phyloP scores from a whole-genome alignment of 2,888 invertebrate species.

The Ametastegia equiseti region DNA sequence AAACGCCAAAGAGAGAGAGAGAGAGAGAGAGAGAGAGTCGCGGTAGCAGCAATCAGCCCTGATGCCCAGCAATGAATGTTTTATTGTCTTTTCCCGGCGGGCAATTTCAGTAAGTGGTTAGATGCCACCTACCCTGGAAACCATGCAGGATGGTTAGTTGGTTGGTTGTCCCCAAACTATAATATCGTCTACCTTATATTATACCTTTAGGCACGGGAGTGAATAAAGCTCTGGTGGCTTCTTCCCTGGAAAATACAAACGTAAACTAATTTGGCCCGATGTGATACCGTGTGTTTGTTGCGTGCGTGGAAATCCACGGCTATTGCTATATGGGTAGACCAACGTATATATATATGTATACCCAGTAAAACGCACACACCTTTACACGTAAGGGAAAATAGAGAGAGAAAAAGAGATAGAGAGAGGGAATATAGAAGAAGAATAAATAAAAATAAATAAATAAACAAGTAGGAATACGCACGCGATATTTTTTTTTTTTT shows the following conservation, averaged over 20 bases:
- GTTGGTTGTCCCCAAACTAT: conserved; percentile 24
- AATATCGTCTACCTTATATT: not conserved
- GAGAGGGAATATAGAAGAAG: too few relatives aligned
- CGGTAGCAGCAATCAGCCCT: conserved; percentile 50
- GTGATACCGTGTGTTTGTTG: too few relatives aligned
- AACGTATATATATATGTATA: not conserved
- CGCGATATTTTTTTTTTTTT: not conserved
- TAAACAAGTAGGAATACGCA: not conserved
- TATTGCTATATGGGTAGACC: not conserved
- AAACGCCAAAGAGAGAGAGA: too few relatives aligned
- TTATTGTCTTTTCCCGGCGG: conserved; percentile 51
- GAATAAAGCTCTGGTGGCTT: not conserved
- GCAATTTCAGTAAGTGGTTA: conserved; percentile 54
- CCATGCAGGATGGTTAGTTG: not conserved
- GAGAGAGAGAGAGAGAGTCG: too few relatives aligned
- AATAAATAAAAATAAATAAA: too few relatives aligned
- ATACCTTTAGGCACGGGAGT: conserved; percentile 62
- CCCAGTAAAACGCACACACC: too few relatives aligned
- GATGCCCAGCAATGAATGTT: conserved; percentile 48
- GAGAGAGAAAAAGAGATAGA: too few relatives aligned
- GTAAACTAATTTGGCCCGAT: conserved; percentile 15
- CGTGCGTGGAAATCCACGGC: not conserved
- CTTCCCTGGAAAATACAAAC: conserved; percentile 5
- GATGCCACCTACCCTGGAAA: conserved; percentile 25
- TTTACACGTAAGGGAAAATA: too few relatives aligned